Evolutionary conservation across 1,140 invertebrate species (phyloP).

Genomic region (Elysia chlorotica): DNA sequence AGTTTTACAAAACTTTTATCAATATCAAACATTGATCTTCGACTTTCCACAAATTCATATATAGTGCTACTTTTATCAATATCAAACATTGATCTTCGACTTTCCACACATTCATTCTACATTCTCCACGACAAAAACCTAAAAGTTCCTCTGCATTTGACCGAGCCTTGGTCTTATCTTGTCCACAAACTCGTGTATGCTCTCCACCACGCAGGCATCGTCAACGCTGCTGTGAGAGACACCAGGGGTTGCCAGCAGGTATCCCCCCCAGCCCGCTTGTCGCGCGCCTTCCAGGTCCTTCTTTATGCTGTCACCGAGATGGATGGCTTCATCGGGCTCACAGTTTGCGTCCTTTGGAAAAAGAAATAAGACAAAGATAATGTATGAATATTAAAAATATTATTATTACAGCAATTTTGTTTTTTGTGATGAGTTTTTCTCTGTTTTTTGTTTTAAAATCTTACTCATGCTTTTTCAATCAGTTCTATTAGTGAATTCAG

Average conservation of each 20-base stretch:
- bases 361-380: neutral
- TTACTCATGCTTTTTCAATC: neutral
- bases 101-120: no score
- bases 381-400: neutral
- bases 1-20: no score
- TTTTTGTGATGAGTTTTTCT: neutral
- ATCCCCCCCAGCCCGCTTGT: conserved; percentile 76
- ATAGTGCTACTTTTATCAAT: no score
- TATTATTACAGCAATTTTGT: neutral
- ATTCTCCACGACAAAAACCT: no score
- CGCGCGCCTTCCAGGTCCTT: conserved; percentile 80
- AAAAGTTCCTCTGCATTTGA: neutral
- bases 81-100: no score
- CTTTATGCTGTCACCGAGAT: conserved; percentile 78
- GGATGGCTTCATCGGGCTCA: conserved; percentile 71
- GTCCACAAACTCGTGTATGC: conserved; percentile 18
- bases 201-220: conserved; percentile 17
- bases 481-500: neutral
- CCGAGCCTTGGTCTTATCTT: conserved; percentile 1
- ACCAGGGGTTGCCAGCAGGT: conserved; percentile 62
- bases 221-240: conserved; percentile 4
- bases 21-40: no score
- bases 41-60: no score
- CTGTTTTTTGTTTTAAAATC: neutral
- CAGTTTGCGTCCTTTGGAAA: conserved; percentile 31